A percentile compares a stretch with the other conserved stretches of the same genome.
phyloP scores from a whole-genome alignment of 2,888 invertebrate genomes.

The Steinernema scapterisci region DNA sequence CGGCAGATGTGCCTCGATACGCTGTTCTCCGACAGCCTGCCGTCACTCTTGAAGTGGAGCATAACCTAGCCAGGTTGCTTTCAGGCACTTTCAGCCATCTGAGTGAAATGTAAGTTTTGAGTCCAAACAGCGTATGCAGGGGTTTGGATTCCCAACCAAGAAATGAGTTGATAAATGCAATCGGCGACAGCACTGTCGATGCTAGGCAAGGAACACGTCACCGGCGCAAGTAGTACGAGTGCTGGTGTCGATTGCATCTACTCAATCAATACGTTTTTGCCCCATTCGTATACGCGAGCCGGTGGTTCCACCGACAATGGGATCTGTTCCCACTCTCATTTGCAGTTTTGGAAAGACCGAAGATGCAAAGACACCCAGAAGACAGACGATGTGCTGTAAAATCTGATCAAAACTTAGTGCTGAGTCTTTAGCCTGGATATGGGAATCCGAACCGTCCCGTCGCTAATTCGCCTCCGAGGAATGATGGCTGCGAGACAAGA shows the following conservation, averaged over 20 bases:
- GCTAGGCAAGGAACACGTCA: no score
- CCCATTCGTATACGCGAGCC: not conserved
- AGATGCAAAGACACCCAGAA: not conserved
- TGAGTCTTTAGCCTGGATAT: conserved; percentile 83
- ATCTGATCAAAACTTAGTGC: conserved; percentile 37
- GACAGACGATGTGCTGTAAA: no score
- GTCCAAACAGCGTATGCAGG: no score
- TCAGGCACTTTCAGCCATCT: conserved; percentile 12
- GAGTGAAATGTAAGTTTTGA: conserved; percentile 22
- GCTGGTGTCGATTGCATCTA: not conserved
- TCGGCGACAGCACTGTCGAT: no score
- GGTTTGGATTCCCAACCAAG: no score
- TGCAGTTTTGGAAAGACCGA: not conserved
- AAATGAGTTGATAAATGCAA: no score
- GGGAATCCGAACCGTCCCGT: conserved; percentile 90
- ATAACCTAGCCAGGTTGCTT: not conserved
- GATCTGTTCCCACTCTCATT: no score
- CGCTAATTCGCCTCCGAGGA: conserved; percentile 81
- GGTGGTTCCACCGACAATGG: not conserved
- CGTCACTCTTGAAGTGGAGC: not conserved
- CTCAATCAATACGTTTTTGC: conserved; percentile 14
- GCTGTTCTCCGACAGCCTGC: not conserved
- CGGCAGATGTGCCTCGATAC: not conserved
- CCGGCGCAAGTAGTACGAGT: not conserved
- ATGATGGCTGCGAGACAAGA: conserved; percentile 68